Evolutionary conservation across 2,888 invertebrate species (phyloP), one percentile per base, ranked within the genome.

Genomic region (Drosophila kuntzei): DNA sequence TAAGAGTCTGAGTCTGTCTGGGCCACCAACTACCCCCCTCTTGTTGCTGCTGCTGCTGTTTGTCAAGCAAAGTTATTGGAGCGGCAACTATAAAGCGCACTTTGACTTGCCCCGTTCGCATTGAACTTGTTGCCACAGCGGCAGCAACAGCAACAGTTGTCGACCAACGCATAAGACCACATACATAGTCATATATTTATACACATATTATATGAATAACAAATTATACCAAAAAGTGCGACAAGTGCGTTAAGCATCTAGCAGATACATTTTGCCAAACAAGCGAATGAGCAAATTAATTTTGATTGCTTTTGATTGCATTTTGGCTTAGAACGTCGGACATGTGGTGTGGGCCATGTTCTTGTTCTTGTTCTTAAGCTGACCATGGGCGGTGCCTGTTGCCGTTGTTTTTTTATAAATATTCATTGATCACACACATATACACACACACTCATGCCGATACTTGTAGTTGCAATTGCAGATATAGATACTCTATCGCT

Each of bases 41-140:
- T 32, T n/a, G 32, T 8, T 14, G 32, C 18, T 25, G 11, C 27
- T 0, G 14, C 34, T 58, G 51, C 47, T 18, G 59, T 20, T 64
- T 64, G 76, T 58, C 73, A 76, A 29, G 53, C 44, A 46, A 59
- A 71, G 80, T 72, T 74, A 82, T 87, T 83, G 86, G 88, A 77
- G 88, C 88, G 83, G 88, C 88, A 82, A 83, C 88, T 86, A 71
- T 63, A 82, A 86, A 83, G 83, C 77, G 76, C 87, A 80, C 85
- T 79, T 79, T 79, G 79, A 81, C 79, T 79, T 49, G 79, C 58
- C 82, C 78, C 60, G 78, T 71, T 71, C 72, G 69, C 84, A 80
- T 86, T 83, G 83, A 83, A 83, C 83, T 88, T 83, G 88, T 77
- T 74, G 67, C 39, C 47, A 51, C 53, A n/a, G 41, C 39, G 22